Base-by-base conservation (phyloP, 2,113 vertebrate species). In the Petroica traversi region DNA sequence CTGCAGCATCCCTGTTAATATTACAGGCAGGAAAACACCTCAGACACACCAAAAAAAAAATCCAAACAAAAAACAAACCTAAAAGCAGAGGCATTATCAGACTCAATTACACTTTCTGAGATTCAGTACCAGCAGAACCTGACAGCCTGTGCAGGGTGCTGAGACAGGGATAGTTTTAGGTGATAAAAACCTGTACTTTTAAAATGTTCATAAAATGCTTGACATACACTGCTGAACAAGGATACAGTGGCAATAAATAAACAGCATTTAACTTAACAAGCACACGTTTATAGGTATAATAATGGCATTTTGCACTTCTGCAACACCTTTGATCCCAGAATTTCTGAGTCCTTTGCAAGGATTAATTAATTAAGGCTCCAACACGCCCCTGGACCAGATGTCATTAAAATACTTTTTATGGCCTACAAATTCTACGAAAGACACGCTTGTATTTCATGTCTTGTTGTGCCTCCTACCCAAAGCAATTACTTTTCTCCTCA, bases 341-440 rank as follows among this genome's bases (percentile, higher is more conserved):
- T 93, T 89, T 95, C 93, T 0, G 0, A 94, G 73, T 43, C 54
- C 61, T 79, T 73, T 68, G 82, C 61, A 55, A 71, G 64, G 82
- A 92, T 94, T 94, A 96, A 97, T 97, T 97, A 96, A 96, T 94
- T 88, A 88, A 92, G 61, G 61, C 68, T 92, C 54, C 93, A 82
- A 79, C 54, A 92, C 13, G 4, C 67, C 93, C 84, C 67, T 87
- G 61, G 58, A 75, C 72, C 74, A 83, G 55, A 55, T 89, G 48
- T 69, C 71, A 95, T 95, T 95, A 93, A 89, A 95, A 87, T 84
- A 74, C 40, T 74, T 93, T 93, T 88, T 92, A 94, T 83, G 79
- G 79, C 76, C 77, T 77, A 62, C 75, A 88, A 93, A 90, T 90
- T 92, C 89, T 33, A 55, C 0, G 1, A 63, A 85, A 80, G 78